Evolutionary conservation across 2,113 vertebrate species (phyloP).

Genomic region (Pionites leucogaster): DNA sequence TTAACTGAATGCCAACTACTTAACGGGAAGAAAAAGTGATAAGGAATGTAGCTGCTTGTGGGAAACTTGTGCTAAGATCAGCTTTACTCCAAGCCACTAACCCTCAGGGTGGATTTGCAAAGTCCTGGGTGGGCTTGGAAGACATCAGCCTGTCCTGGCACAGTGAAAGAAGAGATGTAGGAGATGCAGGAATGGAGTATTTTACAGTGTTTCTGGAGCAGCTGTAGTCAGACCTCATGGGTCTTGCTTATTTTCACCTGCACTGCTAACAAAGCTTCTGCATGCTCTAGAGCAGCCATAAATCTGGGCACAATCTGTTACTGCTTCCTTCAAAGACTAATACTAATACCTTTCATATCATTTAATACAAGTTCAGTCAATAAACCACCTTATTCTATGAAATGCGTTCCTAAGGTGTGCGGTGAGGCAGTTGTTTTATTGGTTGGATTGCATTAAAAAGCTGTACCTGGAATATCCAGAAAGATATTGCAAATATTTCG

Average conservation of each 20-base stretch:
- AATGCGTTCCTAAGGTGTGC: neutral
- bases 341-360: neutral
- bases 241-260: neutral
- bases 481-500: neutral
- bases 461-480: neutral
- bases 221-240: neutral
- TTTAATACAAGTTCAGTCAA: neutral
- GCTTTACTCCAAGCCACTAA: neutral
- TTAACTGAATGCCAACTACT: neutral
- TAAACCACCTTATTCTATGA: neutral
- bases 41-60: neutral
- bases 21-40: neutral
- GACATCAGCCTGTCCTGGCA: neutral
- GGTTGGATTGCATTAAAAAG: neutral
- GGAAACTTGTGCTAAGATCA: neutral
- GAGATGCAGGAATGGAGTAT: neutral
- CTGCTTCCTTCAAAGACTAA: neutral
- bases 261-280: neutral
- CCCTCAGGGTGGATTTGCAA: neutral
- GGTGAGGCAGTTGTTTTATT: neutral
- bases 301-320: neutral
- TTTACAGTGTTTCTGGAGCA: neutral
- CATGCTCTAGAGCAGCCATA: neutral
- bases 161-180: neutral
- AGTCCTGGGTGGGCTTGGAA: neutral